Base-by-base conservation (phyloP, 2,888 invertebrate genomes). In the Alsophila aescularia region DNA sequence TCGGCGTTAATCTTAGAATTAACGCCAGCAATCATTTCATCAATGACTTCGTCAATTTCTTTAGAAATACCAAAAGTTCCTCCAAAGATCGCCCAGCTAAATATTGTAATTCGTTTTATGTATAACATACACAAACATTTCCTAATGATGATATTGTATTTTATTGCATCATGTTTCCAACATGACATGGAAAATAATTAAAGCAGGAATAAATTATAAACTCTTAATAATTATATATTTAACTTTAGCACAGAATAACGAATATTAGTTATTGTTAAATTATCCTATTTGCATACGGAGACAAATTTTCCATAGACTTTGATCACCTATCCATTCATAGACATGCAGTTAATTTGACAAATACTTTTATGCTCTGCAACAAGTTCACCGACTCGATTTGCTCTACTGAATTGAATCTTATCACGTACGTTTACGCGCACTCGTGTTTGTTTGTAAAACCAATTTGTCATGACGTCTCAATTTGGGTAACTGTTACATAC, bases 401-500 rank as follows among this genome's bases (percentile, higher is more conserved):
- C 72, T 75, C 75, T 70, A 79, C 66, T 75, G 76, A 75, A 76
- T 80, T 73, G 69, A 81, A 81, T 77, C 77, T 76, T 80, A 81
- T 81, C 83, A 81, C 80, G 77, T 81, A 73, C 75, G 66, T 70
- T 73, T 73, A 79, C 73, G 66, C 66, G 64, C 71, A 60, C 64
- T 60, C 64, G 67, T 80, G 58, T 79, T 77, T 81, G 81, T 88
- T 84, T 86, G 85, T 78, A 76, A 72, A 77, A 81, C 60, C 76
- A 81, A 85, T 87, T 85, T 79, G 79, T 75, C 66, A 76, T 84
- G 81, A 87, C 81, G 84, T 84, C 77, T 85, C 76, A 78, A 88
- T 87, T 87, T 84, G 72, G 85, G 81, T 85, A 84, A 87, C 83
- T 87, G 88, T 87, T 86, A 87, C 85, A 69, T 65, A 68, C 69